These are phyloP conservation scores for Pardalotus punctatus DNA, from an alignment of 2,113 vertebrate genomes.

Conservation along the genomic window DNA sequence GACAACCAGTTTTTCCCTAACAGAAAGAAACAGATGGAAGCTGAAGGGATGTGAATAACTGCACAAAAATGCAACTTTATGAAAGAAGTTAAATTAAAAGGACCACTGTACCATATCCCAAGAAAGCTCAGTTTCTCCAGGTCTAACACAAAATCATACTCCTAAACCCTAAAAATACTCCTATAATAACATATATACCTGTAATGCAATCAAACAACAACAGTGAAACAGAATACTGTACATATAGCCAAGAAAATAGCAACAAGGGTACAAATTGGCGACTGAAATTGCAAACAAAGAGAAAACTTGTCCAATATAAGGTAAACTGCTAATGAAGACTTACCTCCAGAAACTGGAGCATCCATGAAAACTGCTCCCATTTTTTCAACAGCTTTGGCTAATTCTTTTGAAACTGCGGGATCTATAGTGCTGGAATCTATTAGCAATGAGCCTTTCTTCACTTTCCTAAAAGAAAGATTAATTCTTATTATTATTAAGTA, in stretches of 20 bases:
- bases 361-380: constrained; percentile 98
- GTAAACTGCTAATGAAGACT: neutral
- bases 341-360: constrained; percentile 97
- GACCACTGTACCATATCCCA: neutral
- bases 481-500: neutral
- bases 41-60: neutral
- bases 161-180: neutral
- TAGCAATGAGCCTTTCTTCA: constrained; percentile 95
- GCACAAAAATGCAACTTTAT: neutral
- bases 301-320: neutral
- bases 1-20: neutral
- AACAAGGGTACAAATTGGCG: neutral
- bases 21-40: neutral
- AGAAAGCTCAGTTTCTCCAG: neutral
- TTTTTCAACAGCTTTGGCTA: constrained; percentile 91
- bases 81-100: neutral
- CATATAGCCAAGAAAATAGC: neutral
- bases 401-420: constrained; percentile 91
- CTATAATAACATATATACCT: neutral
- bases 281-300: neutral
- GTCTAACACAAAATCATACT: neutral
- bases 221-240: neutral
- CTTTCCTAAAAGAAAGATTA: constrained; percentile 81
- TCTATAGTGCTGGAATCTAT: constrained; percentile 99
- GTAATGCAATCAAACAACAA: neutral